Evolutionary conservation across 1,140 invertebrate species (phyloP).

Genomic region (Drosophila burlai): DNA sequence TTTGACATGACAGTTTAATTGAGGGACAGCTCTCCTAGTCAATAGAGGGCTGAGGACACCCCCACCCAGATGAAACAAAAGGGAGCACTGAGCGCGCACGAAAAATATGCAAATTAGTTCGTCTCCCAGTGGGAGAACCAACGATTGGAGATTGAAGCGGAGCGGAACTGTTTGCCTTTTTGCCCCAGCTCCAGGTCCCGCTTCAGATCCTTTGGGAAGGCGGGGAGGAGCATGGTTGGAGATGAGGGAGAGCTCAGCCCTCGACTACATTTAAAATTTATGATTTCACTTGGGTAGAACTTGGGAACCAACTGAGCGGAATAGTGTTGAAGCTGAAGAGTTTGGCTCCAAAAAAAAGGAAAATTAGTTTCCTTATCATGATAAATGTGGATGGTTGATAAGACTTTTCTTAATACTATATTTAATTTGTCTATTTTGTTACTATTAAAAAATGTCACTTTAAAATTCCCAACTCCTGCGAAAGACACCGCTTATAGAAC

Average conservation of each 20-base stretch:
- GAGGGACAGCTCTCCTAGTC: slow-evolving; percentile 48
- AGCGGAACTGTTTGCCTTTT: slow-evolving; percentile 38
- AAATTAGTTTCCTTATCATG: not conserved
- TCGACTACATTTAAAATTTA: slow-evolving; percentile 70
- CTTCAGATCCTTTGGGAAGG: slow-evolving; percentile 13
- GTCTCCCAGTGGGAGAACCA: slow-evolving; percentile 31
- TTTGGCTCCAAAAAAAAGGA: not conserved
- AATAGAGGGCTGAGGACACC: not conserved
- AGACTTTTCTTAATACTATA: not conserved
- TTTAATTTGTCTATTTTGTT: no score
- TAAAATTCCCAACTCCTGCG: no score
- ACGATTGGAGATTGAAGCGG: slow-evolving; percentile 23
- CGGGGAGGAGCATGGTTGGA: not conserved
- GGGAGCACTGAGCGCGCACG: slow-evolving; percentile 10
- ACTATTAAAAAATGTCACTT: not conserved
- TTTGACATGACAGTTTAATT: slow-evolving; percentile 83
- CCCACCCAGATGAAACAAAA: slow-evolving; percentile 9
- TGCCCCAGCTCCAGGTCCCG: slow-evolving; percentile 5
- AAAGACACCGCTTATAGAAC: no score
- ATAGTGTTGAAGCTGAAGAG: not conserved
- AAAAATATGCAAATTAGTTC: slow-evolving; percentile 77
- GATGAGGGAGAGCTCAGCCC: no score
- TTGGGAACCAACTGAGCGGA: slow-evolving; percentile 1
- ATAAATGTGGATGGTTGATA: no score
- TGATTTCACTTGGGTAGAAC: slow-evolving; percentile 48